phyloP scores from a whole-genome alignment of 2,113 vertebrate species.

The Psilopogon haemacephalus region DNA sequence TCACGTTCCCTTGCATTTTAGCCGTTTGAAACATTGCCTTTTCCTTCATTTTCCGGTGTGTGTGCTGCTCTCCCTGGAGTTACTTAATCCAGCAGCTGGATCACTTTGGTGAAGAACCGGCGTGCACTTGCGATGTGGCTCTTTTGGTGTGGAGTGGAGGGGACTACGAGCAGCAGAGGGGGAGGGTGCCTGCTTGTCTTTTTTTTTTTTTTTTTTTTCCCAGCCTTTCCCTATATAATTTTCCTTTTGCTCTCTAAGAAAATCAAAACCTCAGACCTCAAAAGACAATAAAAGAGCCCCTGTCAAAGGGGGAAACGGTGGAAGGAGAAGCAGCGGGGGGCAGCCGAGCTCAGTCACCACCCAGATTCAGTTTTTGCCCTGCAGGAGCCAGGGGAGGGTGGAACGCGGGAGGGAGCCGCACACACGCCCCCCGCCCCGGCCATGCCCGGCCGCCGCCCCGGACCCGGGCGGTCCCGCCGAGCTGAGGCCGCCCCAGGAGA shows the following conservation, averaged over 20 bases:
- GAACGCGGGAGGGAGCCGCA: neutral
- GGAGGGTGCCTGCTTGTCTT: neutral
- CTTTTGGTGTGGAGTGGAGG: conserved; percentile 40
- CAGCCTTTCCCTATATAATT: neutral
- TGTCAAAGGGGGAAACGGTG: neutral
- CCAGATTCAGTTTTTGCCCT: neutral
- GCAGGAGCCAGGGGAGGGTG: neutral
- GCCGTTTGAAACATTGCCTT: conserved; percentile 94
- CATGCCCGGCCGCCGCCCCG: neutral
- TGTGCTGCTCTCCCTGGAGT: conserved; percentile 27
- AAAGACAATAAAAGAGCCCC: neutral
- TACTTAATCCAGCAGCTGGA: conserved; percentile 73
- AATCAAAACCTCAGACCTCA: neutral
- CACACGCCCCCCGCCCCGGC: neutral
- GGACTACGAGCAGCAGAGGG: conserved; percentile 28
- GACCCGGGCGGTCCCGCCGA: neutral
- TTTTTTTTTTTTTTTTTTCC: neutral
- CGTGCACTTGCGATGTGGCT: conserved; percentile 58
- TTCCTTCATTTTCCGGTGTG: conserved; percentile 84
- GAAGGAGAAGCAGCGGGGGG: neutral
- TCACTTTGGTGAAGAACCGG: conserved; percentile 47
- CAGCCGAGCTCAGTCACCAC: neutral
- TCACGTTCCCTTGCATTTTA: conserved; percentile 94
- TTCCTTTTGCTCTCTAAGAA: neutral
- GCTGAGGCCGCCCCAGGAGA: neutral